Evolutionary conservation across 1,140 invertebrate species (phyloP).

Genomic region (Wasmannia auropunctata): DNA sequence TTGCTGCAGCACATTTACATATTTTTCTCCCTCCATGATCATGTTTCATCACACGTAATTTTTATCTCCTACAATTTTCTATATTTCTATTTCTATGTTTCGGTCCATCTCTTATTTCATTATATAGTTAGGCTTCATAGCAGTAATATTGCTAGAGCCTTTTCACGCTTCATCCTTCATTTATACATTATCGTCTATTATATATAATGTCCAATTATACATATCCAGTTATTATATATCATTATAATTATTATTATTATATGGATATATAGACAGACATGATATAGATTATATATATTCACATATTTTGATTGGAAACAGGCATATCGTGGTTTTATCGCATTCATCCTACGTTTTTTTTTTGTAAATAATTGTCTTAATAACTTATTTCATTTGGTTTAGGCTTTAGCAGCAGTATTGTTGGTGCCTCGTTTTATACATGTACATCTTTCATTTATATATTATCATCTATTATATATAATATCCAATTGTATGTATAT

Average conservation of each 20-base stretch:
- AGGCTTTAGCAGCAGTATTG: not conserved
- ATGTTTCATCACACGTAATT: not conserved
- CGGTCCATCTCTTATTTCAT: not conserved
- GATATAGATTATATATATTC: conserved; percentile 8
- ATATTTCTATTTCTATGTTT: not conserved
- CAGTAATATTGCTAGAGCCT: not conserved
- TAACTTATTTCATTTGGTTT: not conserved
- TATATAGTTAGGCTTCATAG: not conserved
- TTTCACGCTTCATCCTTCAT: not conserved
- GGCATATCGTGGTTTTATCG: not conserved
- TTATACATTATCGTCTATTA: conserved; percentile 11
- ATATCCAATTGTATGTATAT: not conserved
- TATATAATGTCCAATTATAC: not conserved
- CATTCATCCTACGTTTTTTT: not conserved
- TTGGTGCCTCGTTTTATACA: not conserved
- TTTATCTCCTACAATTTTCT: not conserved
- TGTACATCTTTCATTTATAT: no score
- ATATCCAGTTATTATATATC: not conserved
- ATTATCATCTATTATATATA: no score
- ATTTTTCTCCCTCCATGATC: not conserved
- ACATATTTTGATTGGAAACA: not conserved
- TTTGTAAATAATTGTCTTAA: not conserved
- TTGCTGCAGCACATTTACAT: not conserved
- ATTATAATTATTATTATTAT: not conserved
- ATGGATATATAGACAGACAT: not conserved